phyloP scores from a whole-genome alignment of 2,888 invertebrate species.

The Elegia similella region DNA sequence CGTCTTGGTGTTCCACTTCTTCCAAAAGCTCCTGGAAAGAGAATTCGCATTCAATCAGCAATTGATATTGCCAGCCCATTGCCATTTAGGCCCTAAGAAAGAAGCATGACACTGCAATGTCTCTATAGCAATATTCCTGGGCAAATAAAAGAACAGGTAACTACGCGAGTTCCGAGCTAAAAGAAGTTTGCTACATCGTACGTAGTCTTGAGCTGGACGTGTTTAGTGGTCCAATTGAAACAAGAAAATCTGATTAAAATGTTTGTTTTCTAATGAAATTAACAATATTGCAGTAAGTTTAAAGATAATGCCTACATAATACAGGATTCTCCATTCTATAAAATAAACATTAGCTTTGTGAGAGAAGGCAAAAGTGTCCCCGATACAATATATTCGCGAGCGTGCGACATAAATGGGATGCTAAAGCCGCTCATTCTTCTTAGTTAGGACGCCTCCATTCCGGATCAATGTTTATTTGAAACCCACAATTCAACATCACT shows the following conservation, averaged over 20 bases:
- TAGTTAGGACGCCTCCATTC: neutral
- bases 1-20: slow-evolving; percentile 89
- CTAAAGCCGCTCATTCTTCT: slow-evolving; percentile 4
- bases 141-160: no score
- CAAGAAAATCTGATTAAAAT: no score
- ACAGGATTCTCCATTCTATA: neutral
- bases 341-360: neutral
- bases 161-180: no score
- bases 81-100: neutral
- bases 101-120: no score
- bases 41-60: neutral
- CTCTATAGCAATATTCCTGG: no score
- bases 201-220: no score
- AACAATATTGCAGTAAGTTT: no score
- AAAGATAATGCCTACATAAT: no score
- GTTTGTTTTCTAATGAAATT: no score
- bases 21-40: slow-evolving; percentile 85
- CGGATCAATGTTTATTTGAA: slow-evolving; percentile 2
- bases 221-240: no score
- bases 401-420: neutral
- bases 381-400: neutral
- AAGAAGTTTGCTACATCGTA: no score
- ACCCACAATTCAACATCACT: neutral
- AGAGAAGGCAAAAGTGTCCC: neutral
- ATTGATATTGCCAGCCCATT: neutral